A percentile compares a stretch with the other conserved stretches of the same genome.
These are phyloP conservation scores for Ladona fulva DNA, from an alignment of 1,140 invertebrate species.

Conservation along the genomic window DNA sequence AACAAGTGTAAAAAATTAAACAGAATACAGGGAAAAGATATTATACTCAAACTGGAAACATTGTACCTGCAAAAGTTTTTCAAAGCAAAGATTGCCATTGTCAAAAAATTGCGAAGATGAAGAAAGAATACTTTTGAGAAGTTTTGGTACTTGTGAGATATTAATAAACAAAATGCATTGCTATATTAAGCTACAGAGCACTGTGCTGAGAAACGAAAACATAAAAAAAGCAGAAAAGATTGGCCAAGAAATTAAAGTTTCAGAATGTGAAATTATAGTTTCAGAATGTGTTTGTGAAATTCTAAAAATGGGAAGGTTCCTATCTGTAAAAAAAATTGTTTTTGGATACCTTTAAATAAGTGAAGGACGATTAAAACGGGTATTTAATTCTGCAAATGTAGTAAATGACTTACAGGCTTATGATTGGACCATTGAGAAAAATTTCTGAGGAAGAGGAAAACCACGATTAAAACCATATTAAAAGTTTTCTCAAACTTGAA, in stretches of 20 bases:
- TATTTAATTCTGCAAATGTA: too few species aligned
- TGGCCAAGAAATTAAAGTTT: slow-evolving; percentile 20
- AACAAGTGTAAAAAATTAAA: slow-evolving; percentile 22
- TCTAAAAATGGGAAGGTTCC: slow-evolving; percentile 22
- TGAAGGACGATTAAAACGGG: too few species aligned
- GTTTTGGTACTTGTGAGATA: too few species aligned
- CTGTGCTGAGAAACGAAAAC: slow-evolving; percentile 20
- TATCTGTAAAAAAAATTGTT: slow-evolving; percentile 24
- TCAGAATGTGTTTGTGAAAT: slow-evolving; percentile 22
- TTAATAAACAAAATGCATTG: slow-evolving; percentile 23
- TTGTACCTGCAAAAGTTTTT: background rate
- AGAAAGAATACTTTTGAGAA: slow-evolving; percentile 22
- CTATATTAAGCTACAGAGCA: slow-evolving; percentile 20
- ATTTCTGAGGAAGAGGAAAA: slow-evolving; percentile 23
- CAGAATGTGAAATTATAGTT: too few species aligned
- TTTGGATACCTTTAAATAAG: too few species aligned
- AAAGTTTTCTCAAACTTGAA: slow-evolving; percentile 26
- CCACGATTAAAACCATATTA: slow-evolving; percentile 24
- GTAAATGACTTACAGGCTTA: slow-evolving; percentile 22
- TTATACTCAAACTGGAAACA: too few species aligned
- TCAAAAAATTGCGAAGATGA: slow-evolving; percentile 15
- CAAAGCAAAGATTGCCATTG: background rate
- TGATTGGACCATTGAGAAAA: slow-evolving; percentile 25
- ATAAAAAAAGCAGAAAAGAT: slow-evolving; percentile 23
- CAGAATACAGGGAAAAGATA: slow-evolving; percentile 21